A percentile compares a stretch with the other conserved stretches of the same genome.
These are phyloP conservation scores for Bembecia ichneumoniformis DNA, from an alignment of 2,888 invertebrate genomes.

Conservation along the genomic window DNA sequence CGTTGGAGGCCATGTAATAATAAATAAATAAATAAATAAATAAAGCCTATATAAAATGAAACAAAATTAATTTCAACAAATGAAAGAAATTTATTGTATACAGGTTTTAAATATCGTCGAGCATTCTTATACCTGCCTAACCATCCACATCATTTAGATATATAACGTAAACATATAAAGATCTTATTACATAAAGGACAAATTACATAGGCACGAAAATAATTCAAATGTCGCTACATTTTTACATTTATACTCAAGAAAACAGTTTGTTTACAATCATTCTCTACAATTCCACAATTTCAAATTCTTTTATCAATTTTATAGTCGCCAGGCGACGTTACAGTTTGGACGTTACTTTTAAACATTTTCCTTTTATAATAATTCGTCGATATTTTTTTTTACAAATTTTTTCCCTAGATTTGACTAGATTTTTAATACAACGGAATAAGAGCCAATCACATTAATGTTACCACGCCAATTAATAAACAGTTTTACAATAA, in stretches of 20 bases:
- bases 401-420: slow-evolving; percentile 47
- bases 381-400: slow-evolving; percentile 58
- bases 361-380: slow-evolving; percentile 39
- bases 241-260: slow-evolving; percentile 52
- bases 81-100: slow-evolving; percentile 74
- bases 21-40: no score
- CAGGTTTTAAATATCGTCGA: slow-evolving; percentile 72
- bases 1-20: no score
- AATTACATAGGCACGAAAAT: slow-evolving; percentile 47
- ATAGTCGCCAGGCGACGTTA: slow-evolving; percentile 56
- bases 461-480: slow-evolving; percentile 34
- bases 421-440: slow-evolving; percentile 68
- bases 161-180: slow-evolving; percentile 66
- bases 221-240: slow-evolving; percentile 47
- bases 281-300: slow-evolving; percentile 64
- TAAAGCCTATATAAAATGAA: slow-evolving; percentile 35
- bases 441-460: slow-evolving; percentile 45
- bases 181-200: slow-evolving; percentile 62
- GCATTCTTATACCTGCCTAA: slow-evolving; percentile 63
- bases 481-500: slow-evolving; percentile 12
- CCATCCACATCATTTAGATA: slow-evolving; percentile 61
- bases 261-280: slow-evolving; percentile 16
- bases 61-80: slow-evolving; percentile 64
- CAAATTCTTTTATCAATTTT: slow-evolving; percentile 39
- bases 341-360: slow-evolving; percentile 57